phyloP scores from a whole-genome alignment of 2,113 vertebrate genomes.

The Cynoglossus semilaevis region DNA sequence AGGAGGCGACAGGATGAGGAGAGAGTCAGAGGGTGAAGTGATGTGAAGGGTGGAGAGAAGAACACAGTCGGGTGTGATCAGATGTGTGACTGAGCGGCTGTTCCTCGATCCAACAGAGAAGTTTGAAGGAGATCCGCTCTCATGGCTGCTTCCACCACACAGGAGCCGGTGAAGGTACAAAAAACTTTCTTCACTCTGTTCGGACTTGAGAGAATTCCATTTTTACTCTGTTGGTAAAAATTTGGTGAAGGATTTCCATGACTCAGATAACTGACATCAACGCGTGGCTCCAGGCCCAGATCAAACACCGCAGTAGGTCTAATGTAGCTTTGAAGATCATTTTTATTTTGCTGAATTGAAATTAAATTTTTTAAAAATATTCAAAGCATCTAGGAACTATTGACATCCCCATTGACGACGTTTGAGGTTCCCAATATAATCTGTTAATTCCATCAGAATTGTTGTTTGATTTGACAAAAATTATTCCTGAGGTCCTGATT shows the following conservation, averaged over 20 bases:
- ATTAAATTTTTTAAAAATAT: too few relatives aligned
- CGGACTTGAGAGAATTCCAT: not conserved
- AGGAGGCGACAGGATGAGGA: slow-evolving; percentile 41
- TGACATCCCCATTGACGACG: too few relatives aligned
- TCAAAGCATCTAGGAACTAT: too few relatives aligned
- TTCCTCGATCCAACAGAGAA: slow-evolving; percentile 47
- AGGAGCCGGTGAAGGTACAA: slow-evolving; percentile 66
- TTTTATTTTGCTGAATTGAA: too few relatives aligned
- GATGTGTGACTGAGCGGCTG: slow-evolving; percentile 48
- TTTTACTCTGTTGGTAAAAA: not conserved
- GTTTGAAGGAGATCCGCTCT: slow-evolving; percentile 57
- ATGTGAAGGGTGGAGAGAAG: slow-evolving; percentile 6
- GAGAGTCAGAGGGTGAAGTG: slow-evolving; percentile 14
- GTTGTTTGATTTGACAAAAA: too few relatives aligned
- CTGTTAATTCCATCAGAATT: too few relatives aligned
- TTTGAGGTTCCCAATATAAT: too few relatives aligned
- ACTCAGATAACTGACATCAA: too few relatives aligned
- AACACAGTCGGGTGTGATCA: slow-evolving; percentile 8
- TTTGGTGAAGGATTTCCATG: slow-evolving; percentile 4
- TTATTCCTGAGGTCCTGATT: too few relatives aligned
- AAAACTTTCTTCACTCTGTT: not conserved
- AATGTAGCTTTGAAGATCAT: too few relatives aligned
- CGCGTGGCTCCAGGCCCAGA: too few relatives aligned
- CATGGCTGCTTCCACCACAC: slow-evolving; percentile 62
- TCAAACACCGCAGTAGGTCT: too few relatives aligned